Conservation (phyloP, 2,888 invertebrate genomes). For the Asteroscopus sphinx region DNA sequence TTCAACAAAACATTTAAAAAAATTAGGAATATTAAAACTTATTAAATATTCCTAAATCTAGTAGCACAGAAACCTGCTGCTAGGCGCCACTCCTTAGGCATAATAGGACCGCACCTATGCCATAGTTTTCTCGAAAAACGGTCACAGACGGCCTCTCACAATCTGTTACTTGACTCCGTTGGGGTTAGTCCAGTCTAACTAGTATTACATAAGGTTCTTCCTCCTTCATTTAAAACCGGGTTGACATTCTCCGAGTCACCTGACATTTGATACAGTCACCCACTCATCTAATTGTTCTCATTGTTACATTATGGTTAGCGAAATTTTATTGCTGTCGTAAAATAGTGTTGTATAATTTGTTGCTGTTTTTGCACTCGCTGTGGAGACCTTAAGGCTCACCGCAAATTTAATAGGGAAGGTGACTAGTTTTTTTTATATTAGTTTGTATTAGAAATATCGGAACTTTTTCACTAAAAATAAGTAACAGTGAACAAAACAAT, state of each 20-base stretch:
- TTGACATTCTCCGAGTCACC: constrained; percentile 9
- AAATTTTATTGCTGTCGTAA: constrained; percentile 7
- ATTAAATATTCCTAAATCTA: too few relatives aligned
- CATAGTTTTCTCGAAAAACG: too few relatives aligned
- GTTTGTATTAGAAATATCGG: too few relatives aligned
- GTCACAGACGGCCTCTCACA: too few relatives aligned
- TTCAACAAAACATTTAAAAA: too few relatives aligned
- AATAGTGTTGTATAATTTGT: constrained; percentile 11
- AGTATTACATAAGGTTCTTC: neutral
- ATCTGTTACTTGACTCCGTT: too few relatives aligned
- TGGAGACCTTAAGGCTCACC: too few relatives aligned
- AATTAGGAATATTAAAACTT: too few relatives aligned
- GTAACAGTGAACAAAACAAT: too few relatives aligned
- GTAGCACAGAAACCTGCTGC: neutral
- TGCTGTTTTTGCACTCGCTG: constrained; percentile 10
- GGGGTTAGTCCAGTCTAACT: neutral
- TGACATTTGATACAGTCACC: constrained; percentile 31
- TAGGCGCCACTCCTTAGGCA: neutral
- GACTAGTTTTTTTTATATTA: too few relatives aligned
- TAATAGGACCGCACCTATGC: neutral
- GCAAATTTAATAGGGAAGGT: too few relatives aligned
- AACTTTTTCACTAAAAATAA: too few relatives aligned
- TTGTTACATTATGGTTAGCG: constrained; percentile 19
- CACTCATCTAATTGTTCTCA: constrained; percentile 23
- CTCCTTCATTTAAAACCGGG: constrained; percentile 3